These are phyloP conservation scores for Synergus itoensis DNA, from an alignment of 2,888 invertebrate species.

Conservation along the genomic window DNA sequence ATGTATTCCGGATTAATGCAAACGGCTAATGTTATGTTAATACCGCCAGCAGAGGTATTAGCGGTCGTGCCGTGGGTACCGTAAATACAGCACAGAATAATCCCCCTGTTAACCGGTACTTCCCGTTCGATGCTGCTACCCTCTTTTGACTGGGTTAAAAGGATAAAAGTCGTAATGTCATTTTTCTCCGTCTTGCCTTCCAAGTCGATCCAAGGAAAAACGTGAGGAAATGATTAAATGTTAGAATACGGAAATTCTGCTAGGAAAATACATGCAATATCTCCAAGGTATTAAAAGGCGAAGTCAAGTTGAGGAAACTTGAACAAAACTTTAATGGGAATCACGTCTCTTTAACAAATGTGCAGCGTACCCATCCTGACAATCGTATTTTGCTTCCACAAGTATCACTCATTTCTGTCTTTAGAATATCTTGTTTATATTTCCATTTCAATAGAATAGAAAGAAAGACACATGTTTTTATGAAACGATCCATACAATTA, in stretches of 20 bases:
- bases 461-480: too few relatives aligned
- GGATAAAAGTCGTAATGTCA: slow-evolving; percentile 36
- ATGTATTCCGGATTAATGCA: slow-evolving; percentile 68
- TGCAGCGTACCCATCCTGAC: not conserved
- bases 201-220: slow-evolving; percentile 16
- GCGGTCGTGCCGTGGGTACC: slow-evolving; percentile 54
- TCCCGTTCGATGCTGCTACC: slow-evolving; percentile 45
- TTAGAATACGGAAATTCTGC: slow-evolving; percentile 23
- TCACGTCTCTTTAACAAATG: slow-evolving; percentile 24
- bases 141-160: not conserved
- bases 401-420: slow-evolving; percentile 1
- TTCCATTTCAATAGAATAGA: not conserved
- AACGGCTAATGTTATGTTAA: slow-evolving; percentile 70
- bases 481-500: too few relatives aligned
- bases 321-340: slow-evolving; percentile 34
- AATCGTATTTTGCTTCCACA: slow-evolving; percentile 17
- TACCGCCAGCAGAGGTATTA: slow-evolving; percentile 60
- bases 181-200: slow-evolving; percentile 6
- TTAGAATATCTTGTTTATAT: not conserved
- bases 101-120: slow-evolving; percentile 60
- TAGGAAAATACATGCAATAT: slow-evolving; percentile 34
- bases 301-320: slow-evolving; percentile 25
- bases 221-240: slow-evolving; percentile 39
- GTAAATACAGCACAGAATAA: slow-evolving; percentile 63
- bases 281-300: slow-evolving; percentile 24